Evolutionary conservation across 1,140 invertebrate species (phyloP), one percentile per base, ranked within the genome.

Genomic region (Drosophila pachea): DNA sequence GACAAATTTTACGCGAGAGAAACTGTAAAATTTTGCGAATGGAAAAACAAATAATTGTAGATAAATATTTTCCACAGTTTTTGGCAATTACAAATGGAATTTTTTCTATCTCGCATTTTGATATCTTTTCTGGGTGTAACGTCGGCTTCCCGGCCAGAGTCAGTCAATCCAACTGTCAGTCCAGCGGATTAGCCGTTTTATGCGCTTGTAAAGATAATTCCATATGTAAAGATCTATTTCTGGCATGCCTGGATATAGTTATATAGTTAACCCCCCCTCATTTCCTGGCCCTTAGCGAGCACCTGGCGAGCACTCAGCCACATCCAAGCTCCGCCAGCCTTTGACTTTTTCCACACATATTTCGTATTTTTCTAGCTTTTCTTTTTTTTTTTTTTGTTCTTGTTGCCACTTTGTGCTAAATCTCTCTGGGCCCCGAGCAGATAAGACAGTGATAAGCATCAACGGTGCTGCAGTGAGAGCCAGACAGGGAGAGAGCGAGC

Each of bases 181-280:
- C 40, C 5, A 14, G 6, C 40, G 40, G 40, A 43, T 14, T 14
- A 43, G 14, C 40, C 12, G 40, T 14, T 43, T 14, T 43, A 43
- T 43, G 7, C 7, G 7, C 12, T 16, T 43, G 2, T 43, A 14
- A 43, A 43, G 40, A 49, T 56, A 40, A 42, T 65, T 49, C 12
- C 40, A 56, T 22, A 61, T 47, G 60, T 71, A 42, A 14, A 60
- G 33, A 79, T 61, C 69, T 72, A 83, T 82, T 83, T 83, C 59
- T 68, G 71, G 63, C 55, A 40, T 54, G 64, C 42, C 55, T 71
- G 73, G 56, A 78, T 74, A 72, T 77, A 65, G 74, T 53, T 73
- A 61, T 65, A 47, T 43, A 33, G 22, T 35, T 4, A 5, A 29
- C 4, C 16, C 14, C 43, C 43, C 4, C 7, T 9, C 14, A 4